Evolutionary conservation across 1,140 invertebrate species (phyloP).

Genomic region (Cherax destructor): DNA sequence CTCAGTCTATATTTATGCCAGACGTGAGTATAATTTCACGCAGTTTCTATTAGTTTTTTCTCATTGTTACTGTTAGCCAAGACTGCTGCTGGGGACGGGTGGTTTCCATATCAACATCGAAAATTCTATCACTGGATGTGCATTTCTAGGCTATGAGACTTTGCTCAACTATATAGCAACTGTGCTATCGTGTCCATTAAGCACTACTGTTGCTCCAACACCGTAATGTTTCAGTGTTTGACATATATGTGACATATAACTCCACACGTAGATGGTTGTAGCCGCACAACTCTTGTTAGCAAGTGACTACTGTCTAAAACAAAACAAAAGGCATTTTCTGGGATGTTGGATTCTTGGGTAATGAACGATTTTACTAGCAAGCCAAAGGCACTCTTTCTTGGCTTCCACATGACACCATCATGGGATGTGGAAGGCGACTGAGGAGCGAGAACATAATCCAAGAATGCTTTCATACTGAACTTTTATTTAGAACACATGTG

Average conservation of each 20-base stretch:
- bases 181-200: slow-evolving; percentile 23
- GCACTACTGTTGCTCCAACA: neutral
- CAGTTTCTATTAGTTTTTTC: slow-evolving; percentile 24
- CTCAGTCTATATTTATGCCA: neutral
- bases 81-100: slow-evolving; percentile 9
- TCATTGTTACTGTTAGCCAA: neutral
- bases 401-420: slow-evolving; percentile 23
- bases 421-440: slow-evolving; percentile 18
- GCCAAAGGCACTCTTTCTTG: slow-evolving; percentile 2
- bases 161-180: slow-evolving; percentile 6
- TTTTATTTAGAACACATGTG: slow-evolving; percentile 18
- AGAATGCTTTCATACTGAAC: slow-evolving; percentile 9
- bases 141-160: too few relatives aligned
- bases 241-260: neutral
- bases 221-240: slow-evolving; percentile 9
- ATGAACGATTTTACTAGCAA: slow-evolving; percentile 11
- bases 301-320: too few relatives aligned
- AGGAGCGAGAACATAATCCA: slow-evolving; percentile 23
- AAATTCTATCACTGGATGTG: slow-evolving; percentile 11
- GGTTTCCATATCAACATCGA: slow-evolving; percentile 10
- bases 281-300: neutral
- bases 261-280: slow-evolving; percentile 19
- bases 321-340: too few relatives aligned
- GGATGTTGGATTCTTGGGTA: neutral
- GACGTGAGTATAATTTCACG: slow-evolving; percentile 6